Evolutionary conservation across 2,888 invertebrate species (phyloP).

Genomic region (Mellilla xanthometata): DNA sequence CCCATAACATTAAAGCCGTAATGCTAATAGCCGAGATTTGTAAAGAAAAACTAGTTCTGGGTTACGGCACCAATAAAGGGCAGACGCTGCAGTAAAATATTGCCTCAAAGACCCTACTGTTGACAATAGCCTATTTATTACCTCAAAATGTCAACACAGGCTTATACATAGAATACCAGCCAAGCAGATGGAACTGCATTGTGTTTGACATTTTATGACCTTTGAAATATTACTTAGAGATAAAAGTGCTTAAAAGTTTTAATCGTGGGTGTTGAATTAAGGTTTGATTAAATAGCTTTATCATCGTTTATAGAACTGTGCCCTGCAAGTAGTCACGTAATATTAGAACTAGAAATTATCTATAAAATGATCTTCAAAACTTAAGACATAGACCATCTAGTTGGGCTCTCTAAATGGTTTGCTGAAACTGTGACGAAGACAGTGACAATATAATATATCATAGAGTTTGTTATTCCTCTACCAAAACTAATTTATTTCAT

Average conservation of each 20-base stretch:
- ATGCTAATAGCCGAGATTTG: slow-evolving; percentile 21
- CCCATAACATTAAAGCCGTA: slow-evolving; percentile 10
- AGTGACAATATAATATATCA: no score
- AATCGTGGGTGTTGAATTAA: slow-evolving; percentile 9
- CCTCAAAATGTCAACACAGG: slow-evolving; percentile 38
- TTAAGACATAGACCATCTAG: no score
- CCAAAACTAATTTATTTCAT: no score
- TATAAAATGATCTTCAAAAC: no score
- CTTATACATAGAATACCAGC: slow-evolving; percentile 22
- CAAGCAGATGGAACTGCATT: background rate
- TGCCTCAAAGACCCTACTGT: slow-evolving; percentile 30
- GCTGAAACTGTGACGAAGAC: no score
- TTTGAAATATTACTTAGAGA: slow-evolving; percentile 6
- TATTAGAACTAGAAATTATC: no score
- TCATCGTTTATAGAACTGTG: no score
- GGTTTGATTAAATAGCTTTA: slow-evolving; percentile 1
- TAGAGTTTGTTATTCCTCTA: no score
- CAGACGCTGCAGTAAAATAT: slow-evolving; percentile 36
- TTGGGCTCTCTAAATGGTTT: no score
- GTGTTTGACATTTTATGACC: slow-evolving; percentile 13
- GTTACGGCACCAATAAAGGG: slow-evolving; percentile 33
- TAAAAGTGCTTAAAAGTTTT: slow-evolving; percentile 6
- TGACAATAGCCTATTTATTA: slow-evolving; percentile 42
- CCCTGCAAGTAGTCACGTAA: no score
- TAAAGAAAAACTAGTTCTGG: slow-evolving; percentile 24